A percentile compares a stretch with the other conserved stretches of the same genome.
phyloP scores from a whole-genome alignment of 2,888 invertebrate species.

The Agelastica alni region DNA sequence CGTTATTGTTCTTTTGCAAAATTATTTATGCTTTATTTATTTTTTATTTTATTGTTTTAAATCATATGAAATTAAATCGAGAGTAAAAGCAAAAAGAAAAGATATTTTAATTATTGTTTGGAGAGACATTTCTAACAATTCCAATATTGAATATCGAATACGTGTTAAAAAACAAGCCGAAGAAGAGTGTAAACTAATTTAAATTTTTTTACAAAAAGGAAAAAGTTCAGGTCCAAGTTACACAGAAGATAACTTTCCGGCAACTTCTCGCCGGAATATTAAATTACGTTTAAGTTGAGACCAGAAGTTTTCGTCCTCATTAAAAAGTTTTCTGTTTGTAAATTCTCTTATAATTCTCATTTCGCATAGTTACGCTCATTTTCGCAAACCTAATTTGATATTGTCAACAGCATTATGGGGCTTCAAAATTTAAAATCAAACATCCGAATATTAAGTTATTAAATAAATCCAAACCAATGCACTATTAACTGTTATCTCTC shows the following conservation, averaged over 20 bases:
- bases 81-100: too few relatives aligned
- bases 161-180: neutral
- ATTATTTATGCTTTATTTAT: too few relatives aligned
- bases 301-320: conserved; percentile 32
- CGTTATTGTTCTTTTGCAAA: too few relatives aligned
- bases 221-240: conserved; percentile 13
- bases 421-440: too few relatives aligned
- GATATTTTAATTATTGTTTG: too few relatives aligned
- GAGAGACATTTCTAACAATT: too few relatives aligned
- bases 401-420: neutral
- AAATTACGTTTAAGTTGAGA: conserved; percentile 32
- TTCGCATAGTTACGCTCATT: conserved; percentile 23
- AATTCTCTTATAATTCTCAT: conserved; percentile 26
- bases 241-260: conserved; percentile 27
- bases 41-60: too few relatives aligned
- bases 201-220: conserved; percentile 23
- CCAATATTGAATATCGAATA: neutral
- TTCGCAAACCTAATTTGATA: conserved; percentile 11
- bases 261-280: conserved; percentile 25
- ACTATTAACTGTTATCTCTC: too few relatives aligned
- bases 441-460: too few relatives aligned
- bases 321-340: conserved; percentile 37
- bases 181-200: conserved; percentile 20
- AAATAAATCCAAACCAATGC: too few relatives aligned
- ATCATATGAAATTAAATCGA: too few relatives aligned